These are phyloP conservation scores for Florisuga fusca DNA, from an alignment of 2,797 vertebrate genomes.

Conservation along the genomic window DNA sequence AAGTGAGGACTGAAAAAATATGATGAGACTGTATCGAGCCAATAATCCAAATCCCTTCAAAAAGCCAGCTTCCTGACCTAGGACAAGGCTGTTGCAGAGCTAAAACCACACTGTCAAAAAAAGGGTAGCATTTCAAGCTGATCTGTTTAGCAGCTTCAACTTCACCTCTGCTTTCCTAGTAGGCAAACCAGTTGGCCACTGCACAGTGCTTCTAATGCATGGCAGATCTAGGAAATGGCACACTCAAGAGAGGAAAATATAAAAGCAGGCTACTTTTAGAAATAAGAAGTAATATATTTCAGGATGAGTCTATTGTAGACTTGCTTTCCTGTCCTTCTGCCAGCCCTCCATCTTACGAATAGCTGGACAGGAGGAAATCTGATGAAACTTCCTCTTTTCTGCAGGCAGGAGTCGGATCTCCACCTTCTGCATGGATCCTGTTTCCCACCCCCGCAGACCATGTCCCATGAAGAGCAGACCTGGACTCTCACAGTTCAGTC, in stretches of 20 bases:
- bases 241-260: not conserved
- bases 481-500: not conserved
- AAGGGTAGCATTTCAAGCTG: not conserved
- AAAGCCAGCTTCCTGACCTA: conserved; percentile 37
- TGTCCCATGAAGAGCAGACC: not conserved
- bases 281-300: not conserved
- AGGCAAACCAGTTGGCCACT: not conserved
- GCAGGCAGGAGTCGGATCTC: not conserved
- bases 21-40: not conserved
- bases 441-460: not conserved
- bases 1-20: conserved; percentile 42
- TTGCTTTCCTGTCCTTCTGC: not conserved
- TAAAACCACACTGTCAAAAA: conserved; percentile 36
- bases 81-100: not conserved
- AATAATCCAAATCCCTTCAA: conserved; percentile 32
- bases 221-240: not conserved
- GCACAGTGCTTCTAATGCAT: not conserved
- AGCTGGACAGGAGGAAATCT: not conserved
- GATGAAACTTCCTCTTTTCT: not conserved
- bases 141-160: conserved; percentile 24
- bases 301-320: not conserved
- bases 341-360: not conserved
- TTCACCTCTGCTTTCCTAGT: not conserved
- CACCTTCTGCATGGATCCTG: not conserved
- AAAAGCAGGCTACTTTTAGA: not conserved